Percentiles rank a stretch among this genome's conserved stretches.
These are phyloP conservation scores for Euproctis similis DNA, from an alignment of 2,888 invertebrate species.

Conservation along the genomic window DNA sequence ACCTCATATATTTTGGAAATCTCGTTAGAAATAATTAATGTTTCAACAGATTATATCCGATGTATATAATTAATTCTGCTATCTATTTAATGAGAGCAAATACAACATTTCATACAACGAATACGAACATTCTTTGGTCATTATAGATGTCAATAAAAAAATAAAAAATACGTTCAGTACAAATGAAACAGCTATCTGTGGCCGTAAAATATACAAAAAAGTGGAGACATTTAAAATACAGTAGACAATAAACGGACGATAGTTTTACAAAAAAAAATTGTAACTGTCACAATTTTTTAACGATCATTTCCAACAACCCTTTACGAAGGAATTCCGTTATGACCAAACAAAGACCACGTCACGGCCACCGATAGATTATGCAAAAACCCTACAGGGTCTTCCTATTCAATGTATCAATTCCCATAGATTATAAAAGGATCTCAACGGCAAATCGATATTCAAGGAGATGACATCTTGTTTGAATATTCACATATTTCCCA, in stretches of 20 bases:
- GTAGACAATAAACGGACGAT: constrained; percentile 47
- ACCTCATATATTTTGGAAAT: too few relatives aligned
- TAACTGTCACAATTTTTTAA: constrained; percentile 64
- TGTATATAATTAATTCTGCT: too few relatives aligned
- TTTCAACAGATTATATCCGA: too few relatives aligned
- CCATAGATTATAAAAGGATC: constrained; percentile 64
- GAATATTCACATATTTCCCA: constrained; percentile 73
- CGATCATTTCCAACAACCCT: constrained; percentile 58
- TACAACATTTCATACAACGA: too few relatives aligned
- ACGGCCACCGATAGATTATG: constrained; percentile 66
- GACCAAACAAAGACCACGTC: constrained; percentile 46
- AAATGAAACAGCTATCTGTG: constrained; percentile 40
- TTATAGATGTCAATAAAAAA: too few relatives aligned
- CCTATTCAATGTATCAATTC: constrained; percentile 71
- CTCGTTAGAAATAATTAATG: too few relatives aligned
- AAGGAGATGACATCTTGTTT: constrained; percentile 75
- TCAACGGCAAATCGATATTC: constrained; percentile 73
- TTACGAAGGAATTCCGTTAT: constrained; percentile 58
- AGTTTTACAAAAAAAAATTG: constrained; percentile 47
- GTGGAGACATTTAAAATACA: constrained; percentile 18
- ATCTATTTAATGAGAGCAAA: too few relatives aligned
- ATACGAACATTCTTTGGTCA: too few relatives aligned
- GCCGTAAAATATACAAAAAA: constrained; percentile 16
- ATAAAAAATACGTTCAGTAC: constrained; percentile 26
- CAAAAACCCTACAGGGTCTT: constrained; percentile 64